Base-by-base conservation (phyloP, 2,888 invertebrate genomes). In the Ichneumon xanthorius region DNA sequence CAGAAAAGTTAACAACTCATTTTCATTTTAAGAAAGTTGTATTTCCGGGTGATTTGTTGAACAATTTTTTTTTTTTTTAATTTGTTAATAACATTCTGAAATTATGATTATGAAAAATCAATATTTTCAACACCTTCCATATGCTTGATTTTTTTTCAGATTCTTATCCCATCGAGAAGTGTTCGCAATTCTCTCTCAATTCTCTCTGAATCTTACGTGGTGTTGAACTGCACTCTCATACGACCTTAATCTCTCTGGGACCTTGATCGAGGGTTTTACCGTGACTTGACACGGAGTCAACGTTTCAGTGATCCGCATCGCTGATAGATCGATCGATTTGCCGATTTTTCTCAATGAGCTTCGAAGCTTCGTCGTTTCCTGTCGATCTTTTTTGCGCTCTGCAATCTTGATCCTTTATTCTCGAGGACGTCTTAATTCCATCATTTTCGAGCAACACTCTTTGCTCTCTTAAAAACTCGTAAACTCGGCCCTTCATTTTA, bases 331-430 rank as follows among this genome's bases (percentile, higher is more conserved):
- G 58, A 40, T 72, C 58, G 72, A 72, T 58, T 16, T 4, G 26
- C 58, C 72, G 40, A 58, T 58, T n/a, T 40, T 26, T 40, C 58
- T 19, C 37, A 58, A 58, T 58, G 26, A 37, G 22, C 22, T 22
- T 50, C 19, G 4, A 33, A 58, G 22, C 16, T 58, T 9, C 14
- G 6, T n/a, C 58, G 58, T 58, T 19, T 22, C 14, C 40, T 73
- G 22, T 19, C 22, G 19, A 19, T 22, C 19, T 22, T 6, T 16
- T 4, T 40, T 45, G 58, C 16, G 26, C 9, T 37, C 16, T 61
- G 26, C 45, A 73, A 73, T 73, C 61, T 73, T 45, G 22, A 73
- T 73, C 22, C 73, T 40, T 73, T 61, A 61, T 26, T 73, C 61
- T 61, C n/a, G 11, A 45, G 40, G 45, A 22, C 73, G 16, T 26